A percentile compares a stretch with the other conserved stretches of the same genome.
These are phyloP conservation scores for Tetragonula carbonaria DNA, from an alignment of 2,888 invertebrate species.

Conservation along the genomic window DNA sequence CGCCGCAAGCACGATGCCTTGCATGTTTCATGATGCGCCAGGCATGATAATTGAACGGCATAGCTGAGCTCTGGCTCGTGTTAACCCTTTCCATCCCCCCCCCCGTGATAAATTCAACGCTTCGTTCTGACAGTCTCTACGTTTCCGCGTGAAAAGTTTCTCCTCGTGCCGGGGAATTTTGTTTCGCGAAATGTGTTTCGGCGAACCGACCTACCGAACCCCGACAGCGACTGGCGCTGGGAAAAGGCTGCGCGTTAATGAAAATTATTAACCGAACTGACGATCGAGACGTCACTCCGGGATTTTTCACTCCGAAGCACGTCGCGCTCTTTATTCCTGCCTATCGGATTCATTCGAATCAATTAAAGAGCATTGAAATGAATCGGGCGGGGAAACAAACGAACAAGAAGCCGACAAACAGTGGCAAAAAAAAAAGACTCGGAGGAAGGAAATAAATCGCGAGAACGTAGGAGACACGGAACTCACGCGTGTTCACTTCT, in stretches of 20 bases:
- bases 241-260: too few relatives aligned
- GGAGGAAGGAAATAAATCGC: background rate
- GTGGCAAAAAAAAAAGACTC: background rate
- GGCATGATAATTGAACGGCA: slow-evolving; percentile 70
- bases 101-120: slow-evolving; percentile 13
- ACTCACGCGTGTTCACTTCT: slow-evolving; percentile 16
- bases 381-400: too few relatives aligned
- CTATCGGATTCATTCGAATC: too few relatives aligned
- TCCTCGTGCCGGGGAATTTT: background rate
- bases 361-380: too few relatives aligned
- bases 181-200: background rate
- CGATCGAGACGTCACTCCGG: too few relatives aligned
- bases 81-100: slow-evolving; percentile 35
- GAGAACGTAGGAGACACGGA: background rate
- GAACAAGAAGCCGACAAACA: background rate
- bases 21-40: slow-evolving; percentile 59
- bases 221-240: too few relatives aligned
- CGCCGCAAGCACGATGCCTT: slow-evolving; percentile 25
- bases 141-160: background rate
- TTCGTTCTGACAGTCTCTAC: background rate
- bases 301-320: too few relatives aligned
- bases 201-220: background rate
- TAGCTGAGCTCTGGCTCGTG: slow-evolving; percentile 52
- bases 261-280: too few relatives aligned
- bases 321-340: too few relatives aligned